Percentiles rank a stretch among this genome's conserved stretches.
These are phyloP conservation scores for Sinodicranocentrus sp. DNA, from an alignment of 2,888 invertebrate genomes.

Conservation along the genomic window DNA sequence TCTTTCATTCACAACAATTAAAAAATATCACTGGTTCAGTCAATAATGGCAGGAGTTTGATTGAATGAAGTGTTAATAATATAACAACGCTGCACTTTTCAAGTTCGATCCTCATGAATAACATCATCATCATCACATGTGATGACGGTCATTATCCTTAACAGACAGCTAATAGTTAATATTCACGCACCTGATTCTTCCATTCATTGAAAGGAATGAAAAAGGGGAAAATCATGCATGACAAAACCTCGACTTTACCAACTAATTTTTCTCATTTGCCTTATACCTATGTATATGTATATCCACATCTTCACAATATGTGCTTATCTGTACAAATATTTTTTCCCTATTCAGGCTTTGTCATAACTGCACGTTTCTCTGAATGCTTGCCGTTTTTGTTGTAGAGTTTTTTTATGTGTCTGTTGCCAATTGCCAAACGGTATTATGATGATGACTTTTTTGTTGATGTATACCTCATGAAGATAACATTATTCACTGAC, in stretches of 20 bases:
- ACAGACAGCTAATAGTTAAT: constrained; percentile 9
- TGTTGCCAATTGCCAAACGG: neutral
- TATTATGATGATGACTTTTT: constrained; percentile 30
- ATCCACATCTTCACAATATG: neutral
- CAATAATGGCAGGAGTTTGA: neutral
- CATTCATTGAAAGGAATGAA: constrained; percentile 7
- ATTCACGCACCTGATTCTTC: constrained; percentile 22
- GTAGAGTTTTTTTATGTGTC: neutral
- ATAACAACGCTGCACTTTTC: neutral
- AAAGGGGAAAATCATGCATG: constrained; percentile 41
- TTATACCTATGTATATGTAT: too few species aligned
- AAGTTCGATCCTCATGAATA: constrained; percentile 20
- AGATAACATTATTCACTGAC: constrained; percentile 19
- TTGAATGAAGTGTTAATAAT: constrained; percentile 26
- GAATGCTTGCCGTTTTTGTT: neutral
- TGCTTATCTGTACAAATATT: neutral
- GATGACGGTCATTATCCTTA: constrained; percentile 33
- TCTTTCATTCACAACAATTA: too few species aligned
- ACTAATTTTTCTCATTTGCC: constrained; percentile 1
- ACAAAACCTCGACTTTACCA: constrained; percentile 58
- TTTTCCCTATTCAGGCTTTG: neutral
- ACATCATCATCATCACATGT: neutral
- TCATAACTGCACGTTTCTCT: neutral
- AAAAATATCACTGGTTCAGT: too few species aligned
- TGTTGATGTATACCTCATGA: constrained; percentile 2